phyloP scores from a whole-genome alignment of 2,888 invertebrate genomes.

The Conchocele bisecta region DNA sequence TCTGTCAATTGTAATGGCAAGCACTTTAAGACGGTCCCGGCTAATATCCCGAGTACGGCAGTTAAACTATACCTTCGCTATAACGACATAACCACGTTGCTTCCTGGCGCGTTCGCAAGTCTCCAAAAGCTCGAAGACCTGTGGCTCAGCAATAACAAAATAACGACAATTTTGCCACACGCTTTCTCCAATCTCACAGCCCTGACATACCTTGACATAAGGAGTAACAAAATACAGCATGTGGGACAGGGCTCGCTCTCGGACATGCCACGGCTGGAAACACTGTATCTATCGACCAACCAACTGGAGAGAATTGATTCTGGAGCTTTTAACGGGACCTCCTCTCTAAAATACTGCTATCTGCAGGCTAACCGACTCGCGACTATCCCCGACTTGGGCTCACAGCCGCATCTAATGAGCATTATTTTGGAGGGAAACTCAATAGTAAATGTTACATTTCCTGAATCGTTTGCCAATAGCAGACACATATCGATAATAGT shows the following conservation, averaged over 20 bases:
- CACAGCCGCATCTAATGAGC: constrained; percentile 51
- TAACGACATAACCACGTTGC: constrained; percentile 52
- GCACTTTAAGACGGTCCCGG: constrained; percentile 52
- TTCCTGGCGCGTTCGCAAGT: constrained; percentile 20
- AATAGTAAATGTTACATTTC: constrained; percentile 65
- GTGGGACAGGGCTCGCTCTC: constrained; percentile 57
- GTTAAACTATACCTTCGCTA: constrained; percentile 62
- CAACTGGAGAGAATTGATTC: too few relatives aligned
- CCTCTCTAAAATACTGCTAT: constrained; percentile 43
- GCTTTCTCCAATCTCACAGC: constrained; percentile 52
- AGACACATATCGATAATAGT: constrained; percentile 50
- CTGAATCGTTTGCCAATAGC: constrained; percentile 42
- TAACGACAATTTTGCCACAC: constrained; percentile 43
- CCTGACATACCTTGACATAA: constrained; percentile 52
- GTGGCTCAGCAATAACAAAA: constrained; percentile 50
- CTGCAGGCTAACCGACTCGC: constrained; percentile 63
- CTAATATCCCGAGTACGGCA: constrained; percentile 54
- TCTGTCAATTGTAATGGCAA: constrained; percentile 69
- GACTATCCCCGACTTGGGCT: constrained; percentile 53
- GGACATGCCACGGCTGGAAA: constrained; percentile 39
- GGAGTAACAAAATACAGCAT: constrained; percentile 54
- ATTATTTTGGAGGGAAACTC: constrained; percentile 65
- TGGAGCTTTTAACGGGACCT: constrained; percentile 59
- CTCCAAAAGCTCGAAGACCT: constrained; percentile 48
- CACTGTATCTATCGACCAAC: constrained; percentile 57